Conservation (phyloP, 1,140 invertebrate species). For the Apis florea region DNA sequence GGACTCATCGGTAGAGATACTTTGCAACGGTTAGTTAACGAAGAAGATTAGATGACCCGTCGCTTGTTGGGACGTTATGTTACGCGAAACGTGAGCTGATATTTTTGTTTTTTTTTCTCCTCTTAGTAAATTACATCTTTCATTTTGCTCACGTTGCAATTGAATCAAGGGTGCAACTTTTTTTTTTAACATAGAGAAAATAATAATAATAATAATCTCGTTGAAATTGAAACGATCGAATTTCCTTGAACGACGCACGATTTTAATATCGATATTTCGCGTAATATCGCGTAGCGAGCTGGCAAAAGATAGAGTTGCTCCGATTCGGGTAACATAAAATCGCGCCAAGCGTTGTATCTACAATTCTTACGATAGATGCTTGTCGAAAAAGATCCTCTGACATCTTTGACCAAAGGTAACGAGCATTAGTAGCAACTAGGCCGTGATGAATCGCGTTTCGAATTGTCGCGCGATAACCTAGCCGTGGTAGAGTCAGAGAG, state of each 20-base stretch:
- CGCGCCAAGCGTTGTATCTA: slow-evolving; percentile 23
- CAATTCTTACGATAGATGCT: slow-evolving; percentile 13
- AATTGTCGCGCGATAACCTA: not conserved
- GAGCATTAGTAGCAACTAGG: not conserved
- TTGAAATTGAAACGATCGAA: no score
- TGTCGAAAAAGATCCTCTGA: slow-evolving; percentile 24
- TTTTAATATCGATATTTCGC: not conserved
- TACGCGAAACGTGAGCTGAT: slow-evolving; percentile 11
- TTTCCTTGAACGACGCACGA: no score
- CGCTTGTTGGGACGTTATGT: slow-evolving; percentile 30
- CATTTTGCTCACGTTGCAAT: not conserved
- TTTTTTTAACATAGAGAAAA: no score
- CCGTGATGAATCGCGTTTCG: not conserved
- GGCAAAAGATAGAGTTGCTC: no score
- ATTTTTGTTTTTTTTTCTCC: no score
- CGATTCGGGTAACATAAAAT: slow-evolving; percentile 31
- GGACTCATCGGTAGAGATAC: slow-evolving; percentile 21
- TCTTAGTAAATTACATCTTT: not conserved
- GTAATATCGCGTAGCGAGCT: not conserved
- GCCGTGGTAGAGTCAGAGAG: not conserved
- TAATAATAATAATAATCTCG: no score
- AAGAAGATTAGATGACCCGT: slow-evolving; percentile 22
- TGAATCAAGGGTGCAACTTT: no score
- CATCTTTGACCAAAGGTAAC: slow-evolving; percentile 12
- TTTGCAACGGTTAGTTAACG: slow-evolving; percentile 21